Conservation (phyloP, 2,797 vertebrate genomes). For the Hypotaenidia philippensis region DNA sequence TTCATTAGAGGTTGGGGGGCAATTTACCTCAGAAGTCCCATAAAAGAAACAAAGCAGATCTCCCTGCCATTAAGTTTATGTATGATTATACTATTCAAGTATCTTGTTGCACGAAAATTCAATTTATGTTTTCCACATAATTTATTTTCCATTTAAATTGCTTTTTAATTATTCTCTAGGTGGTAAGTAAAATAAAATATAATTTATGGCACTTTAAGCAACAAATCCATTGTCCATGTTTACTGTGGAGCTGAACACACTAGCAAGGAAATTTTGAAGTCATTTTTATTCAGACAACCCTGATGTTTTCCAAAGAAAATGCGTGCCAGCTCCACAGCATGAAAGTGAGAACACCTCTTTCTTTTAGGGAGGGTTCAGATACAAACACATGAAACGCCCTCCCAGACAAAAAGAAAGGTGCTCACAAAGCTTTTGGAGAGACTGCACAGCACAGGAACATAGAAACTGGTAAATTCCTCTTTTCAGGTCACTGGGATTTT, state of each 20-base stretch:
- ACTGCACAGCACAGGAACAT: background rate
- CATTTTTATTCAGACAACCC: background rate
- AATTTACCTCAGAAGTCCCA: background rate
- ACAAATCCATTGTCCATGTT: constrained; percentile 50
- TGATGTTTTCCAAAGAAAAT: background rate
- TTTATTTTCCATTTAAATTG: constrained; percentile 61
- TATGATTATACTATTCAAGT: background rate
- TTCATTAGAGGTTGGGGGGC: background rate
- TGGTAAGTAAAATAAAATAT: constrained; percentile 39
- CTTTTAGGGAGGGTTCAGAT: background rate
- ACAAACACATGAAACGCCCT: background rate
- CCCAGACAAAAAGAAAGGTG: background rate
- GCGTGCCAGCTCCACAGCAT: background rate
- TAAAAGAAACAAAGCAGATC: constrained; percentile 29
- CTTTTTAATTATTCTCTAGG: constrained; percentile 62
- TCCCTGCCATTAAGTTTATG: constrained; percentile 20
- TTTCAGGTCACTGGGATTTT: background rate
- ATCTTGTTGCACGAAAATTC: constrained; percentile 46
- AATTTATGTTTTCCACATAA: constrained; percentile 54
- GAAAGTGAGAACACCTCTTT: background rate
- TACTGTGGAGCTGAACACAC: background rate
- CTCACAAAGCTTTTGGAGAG: background rate
- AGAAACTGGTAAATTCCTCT: background rate
- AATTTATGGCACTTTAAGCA: constrained; percentile 40
- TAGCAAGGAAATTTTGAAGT: background rate